Conservation (phyloP, 1,140 invertebrate genomes). For the Asbolus verrucosus region DNA sequence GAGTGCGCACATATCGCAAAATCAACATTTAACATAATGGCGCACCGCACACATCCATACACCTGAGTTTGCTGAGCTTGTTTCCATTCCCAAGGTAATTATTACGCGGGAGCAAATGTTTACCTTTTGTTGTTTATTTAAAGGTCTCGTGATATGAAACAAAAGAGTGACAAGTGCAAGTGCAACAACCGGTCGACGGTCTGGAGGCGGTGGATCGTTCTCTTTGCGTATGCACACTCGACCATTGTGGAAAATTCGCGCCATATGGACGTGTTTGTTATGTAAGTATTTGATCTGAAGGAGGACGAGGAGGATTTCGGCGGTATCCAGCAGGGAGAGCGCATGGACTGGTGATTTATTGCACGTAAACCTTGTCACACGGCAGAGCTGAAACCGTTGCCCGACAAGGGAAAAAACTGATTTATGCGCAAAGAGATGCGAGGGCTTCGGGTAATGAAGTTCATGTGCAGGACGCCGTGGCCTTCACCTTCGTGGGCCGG, state of each 20-base stretch:
- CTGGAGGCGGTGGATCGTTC: constrained; percentile 42
- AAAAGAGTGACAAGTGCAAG: constrained; percentile 63
- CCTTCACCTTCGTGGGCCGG: not conserved
- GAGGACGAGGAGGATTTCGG: not conserved
- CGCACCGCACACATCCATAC: constrained; percentile 13
- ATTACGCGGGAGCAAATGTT: constrained; percentile 63
- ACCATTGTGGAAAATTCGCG: constrained; percentile 42
- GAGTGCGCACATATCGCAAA: constrained; percentile 22
- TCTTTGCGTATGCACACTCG: constrained; percentile 40
- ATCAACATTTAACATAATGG: constrained; percentile 40
- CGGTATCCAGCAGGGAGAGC: not conserved
- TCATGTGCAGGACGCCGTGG: not conserved
- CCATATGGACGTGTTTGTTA: constrained; percentile 2
- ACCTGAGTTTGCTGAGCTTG: constrained; percentile 53
- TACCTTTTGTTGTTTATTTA: constrained; percentile 59
- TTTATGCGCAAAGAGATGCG: not conserved
- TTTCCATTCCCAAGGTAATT: constrained; percentile 62
- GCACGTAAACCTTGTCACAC: not conserved
- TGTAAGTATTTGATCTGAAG: not conserved
- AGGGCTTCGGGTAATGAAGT: not conserved
- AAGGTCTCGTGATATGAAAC: constrained; percentile 61
- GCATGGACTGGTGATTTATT: not conserved
- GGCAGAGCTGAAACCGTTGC: not conserved
- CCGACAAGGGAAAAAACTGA: not conserved
- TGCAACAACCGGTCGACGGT: constrained; percentile 62